Evolutionary conservation across 2,113 vertebrate species (phyloP), one percentile per base, ranked within the genome.

Genomic region (Mungos mungo): DNA sequence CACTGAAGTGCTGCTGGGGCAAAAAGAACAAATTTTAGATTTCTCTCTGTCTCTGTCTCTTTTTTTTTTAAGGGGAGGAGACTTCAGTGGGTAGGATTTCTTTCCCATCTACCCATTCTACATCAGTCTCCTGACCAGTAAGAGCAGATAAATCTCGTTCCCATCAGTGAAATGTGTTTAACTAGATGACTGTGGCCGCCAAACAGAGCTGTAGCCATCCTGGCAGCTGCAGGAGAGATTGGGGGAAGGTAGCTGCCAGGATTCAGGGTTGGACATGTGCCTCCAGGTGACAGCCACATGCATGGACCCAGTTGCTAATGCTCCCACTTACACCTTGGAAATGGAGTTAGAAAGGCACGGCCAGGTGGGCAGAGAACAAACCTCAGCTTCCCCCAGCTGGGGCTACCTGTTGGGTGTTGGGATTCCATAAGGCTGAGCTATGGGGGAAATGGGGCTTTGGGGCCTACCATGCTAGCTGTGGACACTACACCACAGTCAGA

Each of bases 401-500:
- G 54, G 68, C 63, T 83, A 76, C 69, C 10, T 82, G 52, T 79
- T 96, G 66, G 54, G 45, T 66, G 45, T 69, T 93, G 47, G 80
- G 19, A 65, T 92, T 94, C 88, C 41, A 68, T 60, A 72, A 85
- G 81, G 76, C 33, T 90, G 57, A 82, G 33, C 66, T 86, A 2
- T 31, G 21, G 50, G 65, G 57, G 21, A 23, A 54, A 47, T n/a
- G 87, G 50, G 60, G 29, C 63, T 68, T 79, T 25, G 69, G 23
- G 54, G 38, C 65, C 68, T 91, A n/a, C 38, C 33, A 5, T 21
- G 65, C 87, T 91, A 82, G 72, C 95, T 63, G 35, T 57, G 66
- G 90, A 88, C 5, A 79, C 45, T 94, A 87, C 88, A 88, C 45
- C 95, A 87, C 88, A 86, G 94, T 35, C 65, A 88, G 96, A 97